Evolutionary conservation across 2,113 vertebrate genomes (phyloP).

Genomic region (Eptatretus burgeri): DNA sequence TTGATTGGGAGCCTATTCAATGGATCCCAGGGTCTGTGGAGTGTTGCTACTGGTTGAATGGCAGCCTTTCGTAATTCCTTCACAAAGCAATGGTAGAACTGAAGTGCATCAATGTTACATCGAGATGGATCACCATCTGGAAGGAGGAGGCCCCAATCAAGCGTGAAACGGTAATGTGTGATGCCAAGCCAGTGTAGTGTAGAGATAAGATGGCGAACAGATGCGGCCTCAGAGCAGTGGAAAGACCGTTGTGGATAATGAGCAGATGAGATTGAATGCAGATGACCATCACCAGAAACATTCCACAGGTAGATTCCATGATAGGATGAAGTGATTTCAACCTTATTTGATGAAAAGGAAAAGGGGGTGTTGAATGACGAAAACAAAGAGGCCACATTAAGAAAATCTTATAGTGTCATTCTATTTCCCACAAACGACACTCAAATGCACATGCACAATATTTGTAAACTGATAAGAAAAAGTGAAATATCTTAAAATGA

Average conservation of each 20-base stretch:
- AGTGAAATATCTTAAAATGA: too few relatives aligned
- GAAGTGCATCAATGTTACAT: slow-evolving; percentile 30
- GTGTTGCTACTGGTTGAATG: slow-evolving; percentile 28
- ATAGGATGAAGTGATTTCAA: slow-evolving; percentile 34
- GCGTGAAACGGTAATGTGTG: slow-evolving; percentile 51
- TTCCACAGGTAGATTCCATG: slow-evolving; percentile 73
- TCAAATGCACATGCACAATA: too few relatives aligned
- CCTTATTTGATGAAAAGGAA: slow-evolving; percentile 13
- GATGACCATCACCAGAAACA: slow-evolving; percentile 31
- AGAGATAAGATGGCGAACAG: too few relatives aligned
- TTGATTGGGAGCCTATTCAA: slow-evolving; percentile 30
- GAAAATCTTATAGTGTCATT: too few relatives aligned
- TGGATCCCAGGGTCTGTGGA: slow-evolving; percentile 44
- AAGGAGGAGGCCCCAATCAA: slow-evolving; percentile 62
- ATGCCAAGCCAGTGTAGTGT: slow-evolving; percentile 33
- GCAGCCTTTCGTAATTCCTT: slow-evolving; percentile 30
- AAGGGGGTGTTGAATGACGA: too few relatives aligned
- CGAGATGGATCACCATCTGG: slow-evolving; percentile 29
- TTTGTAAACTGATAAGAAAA: too few relatives aligned
- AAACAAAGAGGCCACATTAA: too few relatives aligned
- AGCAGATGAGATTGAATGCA: slow-evolving; percentile 19
- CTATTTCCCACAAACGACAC: too few relatives aligned
- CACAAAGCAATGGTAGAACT: slow-evolving; percentile 52
- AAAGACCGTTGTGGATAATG: too few relatives aligned
- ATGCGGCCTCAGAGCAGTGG: too few relatives aligned